Conservation (phyloP, 2,113 vertebrate species). For the Pogonocichla stellata region DNA sequence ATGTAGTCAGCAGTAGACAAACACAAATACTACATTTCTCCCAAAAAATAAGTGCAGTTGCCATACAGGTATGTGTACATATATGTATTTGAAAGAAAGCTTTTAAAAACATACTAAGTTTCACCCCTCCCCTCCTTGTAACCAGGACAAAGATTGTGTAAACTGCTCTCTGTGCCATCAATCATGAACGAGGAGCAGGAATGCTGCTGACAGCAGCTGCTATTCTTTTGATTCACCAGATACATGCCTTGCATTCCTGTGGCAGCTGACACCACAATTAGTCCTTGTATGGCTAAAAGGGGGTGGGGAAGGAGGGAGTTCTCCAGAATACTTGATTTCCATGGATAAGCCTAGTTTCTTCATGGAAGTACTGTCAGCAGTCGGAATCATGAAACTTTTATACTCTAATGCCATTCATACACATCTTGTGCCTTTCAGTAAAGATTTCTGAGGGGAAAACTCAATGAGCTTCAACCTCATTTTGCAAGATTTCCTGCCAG, state of each 20-base stretch:
- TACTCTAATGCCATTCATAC: not conserved
- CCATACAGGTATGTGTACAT: not conserved
- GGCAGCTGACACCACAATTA: conserved; percentile 53
- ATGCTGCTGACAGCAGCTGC: conserved; percentile 44
- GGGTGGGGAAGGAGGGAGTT: not conserved
- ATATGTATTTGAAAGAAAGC: not conserved
- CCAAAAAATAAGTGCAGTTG: not conserved
- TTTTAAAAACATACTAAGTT: not conserved
- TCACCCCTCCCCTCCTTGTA: not conserved
- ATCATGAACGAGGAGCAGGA: not conserved
- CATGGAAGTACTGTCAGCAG: not conserved
- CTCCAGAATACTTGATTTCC: conserved; percentile 25
- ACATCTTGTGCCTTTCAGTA: not conserved
- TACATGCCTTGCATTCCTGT: conserved; percentile 5
- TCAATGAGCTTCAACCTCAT: not conserved
- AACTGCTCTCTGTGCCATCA: not conserved
- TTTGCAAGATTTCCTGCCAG: not conserved
- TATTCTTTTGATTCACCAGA: conserved; percentile 44
- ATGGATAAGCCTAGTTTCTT: not conserved
- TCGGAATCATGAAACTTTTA: not conserved
- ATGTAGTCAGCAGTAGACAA: not conserved
- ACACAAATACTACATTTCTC: not conserved
- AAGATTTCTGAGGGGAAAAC: not conserved
- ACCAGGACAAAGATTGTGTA: not conserved
- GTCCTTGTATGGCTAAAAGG: not conserved